Conservation (phyloP, 2,888 invertebrate species). For the Agonopterix heracliana region DNA sequence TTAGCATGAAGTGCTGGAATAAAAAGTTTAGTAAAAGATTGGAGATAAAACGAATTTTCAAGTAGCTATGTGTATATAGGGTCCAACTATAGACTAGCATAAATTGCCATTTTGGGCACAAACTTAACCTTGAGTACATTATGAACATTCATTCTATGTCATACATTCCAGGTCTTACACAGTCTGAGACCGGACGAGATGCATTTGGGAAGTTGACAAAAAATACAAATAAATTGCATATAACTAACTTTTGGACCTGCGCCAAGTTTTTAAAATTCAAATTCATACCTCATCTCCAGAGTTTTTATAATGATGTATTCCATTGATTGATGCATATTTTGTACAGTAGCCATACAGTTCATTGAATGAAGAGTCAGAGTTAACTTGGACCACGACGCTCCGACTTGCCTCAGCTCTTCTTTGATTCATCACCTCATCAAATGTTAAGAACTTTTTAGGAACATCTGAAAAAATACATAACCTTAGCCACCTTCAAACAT, state of each 20-base stretch:
- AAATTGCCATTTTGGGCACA: too few relatives aligned
- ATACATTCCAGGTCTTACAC: too few relatives aligned
- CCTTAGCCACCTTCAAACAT: conserved; percentile 41
- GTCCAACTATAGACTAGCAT: too few relatives aligned
- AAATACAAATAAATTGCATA: too few relatives aligned
- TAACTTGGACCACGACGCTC: conserved; percentile 86
- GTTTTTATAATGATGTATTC: conserved; percentile 80
- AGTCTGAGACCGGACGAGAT: too few relatives aligned
- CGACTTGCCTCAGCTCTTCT: conserved; percentile 80
- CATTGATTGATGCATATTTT: conserved; percentile 78
- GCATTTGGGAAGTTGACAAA: too few relatives aligned
- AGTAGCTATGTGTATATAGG: too few relatives aligned
- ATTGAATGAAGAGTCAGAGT: conserved; percentile 80
- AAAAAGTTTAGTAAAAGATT: background rate
- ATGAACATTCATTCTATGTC: too few relatives aligned
- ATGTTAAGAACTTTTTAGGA: conserved; percentile 49
- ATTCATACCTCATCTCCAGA: conserved; percentile 57
- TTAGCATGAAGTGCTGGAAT: conserved; percentile 81
- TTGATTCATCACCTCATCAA: conserved; percentile 76
- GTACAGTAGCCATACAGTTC: conserved; percentile 83
- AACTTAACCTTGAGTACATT: too few relatives aligned
- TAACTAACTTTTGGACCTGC: too few relatives aligned
- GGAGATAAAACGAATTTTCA: background rate
- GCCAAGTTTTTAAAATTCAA: too few relatives aligned
- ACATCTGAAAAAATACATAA: conserved; percentile 57